These are phyloP conservation scores for Agelastica alni DNA, from an alignment of 2,888 invertebrate genomes.

Conservation along the genomic window DNA sequence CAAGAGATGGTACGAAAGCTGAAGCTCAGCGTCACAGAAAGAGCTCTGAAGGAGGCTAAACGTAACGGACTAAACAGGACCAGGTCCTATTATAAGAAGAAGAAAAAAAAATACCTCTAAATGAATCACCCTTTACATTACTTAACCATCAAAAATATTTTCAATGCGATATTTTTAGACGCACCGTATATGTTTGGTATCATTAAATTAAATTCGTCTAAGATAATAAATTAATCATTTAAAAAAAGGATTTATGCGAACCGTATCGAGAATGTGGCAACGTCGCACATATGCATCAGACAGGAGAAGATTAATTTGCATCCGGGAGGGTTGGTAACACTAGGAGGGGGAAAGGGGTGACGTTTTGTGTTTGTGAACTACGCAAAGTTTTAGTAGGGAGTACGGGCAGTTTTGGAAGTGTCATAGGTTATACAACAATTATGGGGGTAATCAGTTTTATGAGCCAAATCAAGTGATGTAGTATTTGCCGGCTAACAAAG, in stretches of 20 bases:
- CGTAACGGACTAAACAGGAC: too few relatives aligned
- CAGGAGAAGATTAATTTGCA: conserved; percentile 50
- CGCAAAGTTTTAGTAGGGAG: conserved; percentile 25
- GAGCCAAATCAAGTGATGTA: conserved; percentile 29
- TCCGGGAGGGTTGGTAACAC: conserved; percentile 34
- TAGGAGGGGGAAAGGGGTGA: conserved; percentile 31
- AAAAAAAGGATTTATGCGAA: background rate
- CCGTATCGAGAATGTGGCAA: conserved; percentile 13
- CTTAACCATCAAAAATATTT: too few relatives aligned
- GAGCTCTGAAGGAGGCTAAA: too few relatives aligned
- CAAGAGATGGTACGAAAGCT: too few relatives aligned
- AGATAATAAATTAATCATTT: too few relatives aligned
- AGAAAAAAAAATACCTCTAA: too few relatives aligned
- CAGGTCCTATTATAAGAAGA: too few relatives aligned
- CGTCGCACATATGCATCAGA: conserved; percentile 36
- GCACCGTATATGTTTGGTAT: too few relatives aligned
- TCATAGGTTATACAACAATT: conserved; percentile 32
- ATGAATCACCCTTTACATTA: too few relatives aligned
- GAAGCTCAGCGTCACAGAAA: too few relatives aligned
- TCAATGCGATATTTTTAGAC: too few relatives aligned
- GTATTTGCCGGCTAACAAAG: conserved; percentile 23
- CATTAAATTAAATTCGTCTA: too few relatives aligned
- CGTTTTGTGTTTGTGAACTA: conserved; percentile 29
- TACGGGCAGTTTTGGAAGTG: conserved; percentile 25
- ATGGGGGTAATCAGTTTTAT: conserved; percentile 30